Conservation (phyloP, 2,113 vertebrate species). For the Gopherus evgoodei region DNA sequence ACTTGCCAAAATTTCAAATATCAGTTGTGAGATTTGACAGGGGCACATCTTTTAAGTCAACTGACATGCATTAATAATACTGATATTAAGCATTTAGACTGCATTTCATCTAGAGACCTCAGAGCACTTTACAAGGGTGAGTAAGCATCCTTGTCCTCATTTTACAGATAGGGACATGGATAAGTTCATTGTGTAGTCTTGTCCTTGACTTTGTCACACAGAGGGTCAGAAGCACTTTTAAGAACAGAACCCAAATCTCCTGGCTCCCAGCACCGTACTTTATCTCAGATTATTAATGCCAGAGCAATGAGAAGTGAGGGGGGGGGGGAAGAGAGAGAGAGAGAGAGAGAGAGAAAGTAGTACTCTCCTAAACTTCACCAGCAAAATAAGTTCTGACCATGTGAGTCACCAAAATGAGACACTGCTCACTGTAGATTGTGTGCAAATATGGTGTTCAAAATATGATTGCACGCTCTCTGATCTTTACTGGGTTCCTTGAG, state of each 20-base stretch:
- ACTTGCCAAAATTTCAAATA: constrained; percentile 35
- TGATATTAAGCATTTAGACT: not conserved
- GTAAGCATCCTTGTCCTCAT: not conserved
- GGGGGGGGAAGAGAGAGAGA: not conserved
- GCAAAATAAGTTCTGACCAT: not conserved
- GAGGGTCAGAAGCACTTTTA: accelerated
- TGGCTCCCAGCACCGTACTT: accelerated
- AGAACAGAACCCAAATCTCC: not conserved
- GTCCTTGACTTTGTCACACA: not conserved
- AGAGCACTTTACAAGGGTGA: accelerated
- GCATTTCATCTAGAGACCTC: not conserved
- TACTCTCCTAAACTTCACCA: not conserved
- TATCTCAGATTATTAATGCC: not conserved
- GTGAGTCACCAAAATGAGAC: not conserved
- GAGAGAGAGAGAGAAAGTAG: not conserved
- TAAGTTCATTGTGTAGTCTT: not conserved
- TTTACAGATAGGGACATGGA: not conserved
- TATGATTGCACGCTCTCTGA: not conserved
- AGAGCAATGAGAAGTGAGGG: not conserved
- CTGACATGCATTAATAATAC: accelerated
- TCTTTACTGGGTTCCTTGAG: not conserved
- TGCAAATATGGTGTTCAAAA: not conserved
- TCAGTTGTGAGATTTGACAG: constrained; percentile 10
- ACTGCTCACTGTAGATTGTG: not conserved
- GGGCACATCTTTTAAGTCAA: not conserved